Base-by-base conservation (phyloP, 2,888 invertebrate genomes). In the Andrena marginata region DNA sequence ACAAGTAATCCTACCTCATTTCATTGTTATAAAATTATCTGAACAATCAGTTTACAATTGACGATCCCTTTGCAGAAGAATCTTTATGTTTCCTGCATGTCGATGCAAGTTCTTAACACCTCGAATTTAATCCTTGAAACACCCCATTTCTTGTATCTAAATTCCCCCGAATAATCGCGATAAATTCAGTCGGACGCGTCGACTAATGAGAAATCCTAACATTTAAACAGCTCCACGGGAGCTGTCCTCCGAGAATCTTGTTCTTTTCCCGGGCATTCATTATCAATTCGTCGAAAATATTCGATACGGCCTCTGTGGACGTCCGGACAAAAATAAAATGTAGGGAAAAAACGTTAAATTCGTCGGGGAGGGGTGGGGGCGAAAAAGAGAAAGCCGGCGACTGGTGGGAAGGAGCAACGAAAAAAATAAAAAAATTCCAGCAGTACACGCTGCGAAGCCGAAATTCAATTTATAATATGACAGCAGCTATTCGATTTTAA, bases 381-480 rank as follows among this genome's bases (percentile, higher is more conserved):
- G 85, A 85, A 86, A 91, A 87, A 88, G 87, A 89, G 89, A 89
- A 89, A 82, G 84, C 85, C 60, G 71, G 68, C 68, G 83, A 68
- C 67, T 65, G 42, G 84, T 65, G 74, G 82, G 77, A 82, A 83
- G 82, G 79, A 80, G 82, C 78, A 71, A 75, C 85, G 85, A 85
- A 78, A 82, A 75, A 88, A 80, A 86, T 85, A 87, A 88, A 91
- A 87, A 89, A 89, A 31, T 31, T 86, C 75, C 82, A 77, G 80
- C 77, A 73, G 88, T 84, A 84, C 89, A 88, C 86, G 90, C 90
- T 89, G 86, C 89, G 90, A 88, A 90, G 89, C 89, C 90, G 89
- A 92, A 92, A 92, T 92, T 92, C 92, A 92, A 92, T 92, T 92
- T 92, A 92, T 92, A 92, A 92, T 92, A 91, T 92, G 92, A 92